These are phyloP conservation scores for Maniola jurtina DNA, from an alignment of 1,140 invertebrate genomes.

Conservation along the genomic window DNA sequence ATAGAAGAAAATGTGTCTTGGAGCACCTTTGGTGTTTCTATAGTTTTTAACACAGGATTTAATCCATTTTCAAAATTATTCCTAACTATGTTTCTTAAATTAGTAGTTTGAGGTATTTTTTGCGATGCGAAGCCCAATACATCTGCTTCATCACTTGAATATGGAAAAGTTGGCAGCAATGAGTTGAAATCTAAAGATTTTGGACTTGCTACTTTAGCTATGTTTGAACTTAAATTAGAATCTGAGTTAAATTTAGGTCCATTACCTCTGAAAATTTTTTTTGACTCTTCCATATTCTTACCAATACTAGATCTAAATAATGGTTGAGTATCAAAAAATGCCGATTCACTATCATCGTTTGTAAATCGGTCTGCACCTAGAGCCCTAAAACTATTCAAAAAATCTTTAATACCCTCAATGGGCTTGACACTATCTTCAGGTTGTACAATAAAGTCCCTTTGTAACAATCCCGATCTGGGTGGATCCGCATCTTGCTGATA, in stretches of 20 bases:
- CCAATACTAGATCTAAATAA: constrained; percentile 7
- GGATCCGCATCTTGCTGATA: background rate
- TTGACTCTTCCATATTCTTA: background rate
- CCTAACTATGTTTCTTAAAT: background rate
- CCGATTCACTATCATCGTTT: background rate
- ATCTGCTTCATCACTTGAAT: background rate
- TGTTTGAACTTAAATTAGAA: constrained; percentile 30
- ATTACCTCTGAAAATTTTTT: background rate
- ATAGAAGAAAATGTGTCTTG: constrained; percentile 10
- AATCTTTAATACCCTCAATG: constrained; percentile 7
- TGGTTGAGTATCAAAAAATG: background rate
- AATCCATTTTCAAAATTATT: background rate
- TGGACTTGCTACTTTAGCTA: constrained; percentile 41
- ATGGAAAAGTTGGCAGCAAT: constrained; percentile 11
- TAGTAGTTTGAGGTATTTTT: background rate
- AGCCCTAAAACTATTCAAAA: constrained; percentile 20
- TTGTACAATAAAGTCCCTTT: constrained; percentile 18
- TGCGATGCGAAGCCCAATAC: constrained; percentile 2
- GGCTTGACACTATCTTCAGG: constrained; percentile 5
- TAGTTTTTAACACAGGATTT: background rate
- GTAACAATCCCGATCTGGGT: background rate
- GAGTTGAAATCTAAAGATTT: constrained; percentile 40
- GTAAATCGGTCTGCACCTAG: constrained; percentile 9
- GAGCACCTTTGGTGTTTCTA: constrained; percentile 11
- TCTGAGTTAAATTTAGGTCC: background rate